Conservation (phyloP, 2,113 vertebrate species). For the Vimba vimba region DNA sequence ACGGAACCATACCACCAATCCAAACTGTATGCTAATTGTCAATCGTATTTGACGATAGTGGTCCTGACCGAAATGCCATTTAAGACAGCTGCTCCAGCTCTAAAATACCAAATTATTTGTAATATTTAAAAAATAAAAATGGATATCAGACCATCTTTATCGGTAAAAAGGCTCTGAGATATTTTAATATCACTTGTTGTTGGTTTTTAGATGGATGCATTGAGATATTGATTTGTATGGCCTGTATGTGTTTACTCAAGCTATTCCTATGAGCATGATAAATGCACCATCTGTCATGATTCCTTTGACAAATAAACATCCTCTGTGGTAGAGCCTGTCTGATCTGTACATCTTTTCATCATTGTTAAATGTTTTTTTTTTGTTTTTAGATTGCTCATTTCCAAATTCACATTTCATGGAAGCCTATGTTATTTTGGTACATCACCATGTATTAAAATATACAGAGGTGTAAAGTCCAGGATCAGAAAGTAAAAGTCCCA, state of each 20-base stretch:
- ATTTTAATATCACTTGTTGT: neutral
- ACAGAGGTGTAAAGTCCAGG: too few species aligned
- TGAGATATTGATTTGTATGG: neutral
- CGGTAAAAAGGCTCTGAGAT: neutral
- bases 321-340: neutral
- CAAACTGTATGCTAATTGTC: too few species aligned
- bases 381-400: neutral
- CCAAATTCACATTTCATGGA: too few species aligned
- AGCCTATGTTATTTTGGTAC: too few species aligned
- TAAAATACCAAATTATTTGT: neutral
- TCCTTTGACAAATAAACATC: constrained; percentile 8
- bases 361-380: neutral
- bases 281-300: neutral
- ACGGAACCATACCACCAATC: too few species aligned
- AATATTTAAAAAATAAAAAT: neutral
- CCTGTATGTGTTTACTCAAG: constrained; percentile 1
- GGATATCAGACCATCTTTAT: constrained; percentile 17
- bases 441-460: neutral
- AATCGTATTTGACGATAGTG: too few species aligned
- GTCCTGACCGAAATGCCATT: neutral
- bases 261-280: constrained; percentile 1
- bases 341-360: neutral
- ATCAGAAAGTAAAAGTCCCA: too few species aligned
- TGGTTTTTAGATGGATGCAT: neutral
- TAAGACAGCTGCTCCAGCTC: neutral